Evolutionary conservation across 1,140 invertebrate species (phyloP).

Genomic region (Cydia amplana): DNA sequence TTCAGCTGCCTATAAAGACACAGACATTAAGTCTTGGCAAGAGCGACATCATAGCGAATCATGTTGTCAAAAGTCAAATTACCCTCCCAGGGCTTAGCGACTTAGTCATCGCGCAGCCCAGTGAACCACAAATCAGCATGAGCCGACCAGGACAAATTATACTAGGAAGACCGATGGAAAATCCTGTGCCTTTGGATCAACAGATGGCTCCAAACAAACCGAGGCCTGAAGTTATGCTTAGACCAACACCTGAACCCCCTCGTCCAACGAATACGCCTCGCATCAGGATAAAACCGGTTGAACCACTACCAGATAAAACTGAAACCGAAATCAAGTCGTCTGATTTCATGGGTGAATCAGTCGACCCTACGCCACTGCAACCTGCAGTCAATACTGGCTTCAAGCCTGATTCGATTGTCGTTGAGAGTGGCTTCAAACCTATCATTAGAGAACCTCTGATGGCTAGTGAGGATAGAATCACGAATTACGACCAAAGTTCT

Average conservation of each 20-base stretch:
- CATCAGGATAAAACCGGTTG: slow-evolving; percentile 41
- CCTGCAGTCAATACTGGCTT: slow-evolving; percentile 87
- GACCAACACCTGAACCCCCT: slow-evolving; percentile 41
- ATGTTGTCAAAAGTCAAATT: slow-evolving; percentile 76
- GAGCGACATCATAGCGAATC: slow-evolving; percentile 74
- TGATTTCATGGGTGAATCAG: slow-evolving; percentile 76
- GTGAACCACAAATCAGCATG: slow-evolving; percentile 54
- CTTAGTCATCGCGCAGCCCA: slow-evolving; percentile 56
- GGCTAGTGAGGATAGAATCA: slow-evolving; percentile 78
- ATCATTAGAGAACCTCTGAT: slow-evolving; percentile 83
- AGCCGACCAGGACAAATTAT: slow-evolving; percentile 75
- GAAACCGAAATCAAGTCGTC: slow-evolving; percentile 71
- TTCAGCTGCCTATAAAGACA: slow-evolving; percentile 49
- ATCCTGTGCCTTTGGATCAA: slow-evolving; percentile 72
- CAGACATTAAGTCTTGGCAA: slow-evolving; percentile 74
- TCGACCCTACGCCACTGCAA: slow-evolving; percentile 57
- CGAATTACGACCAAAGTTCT: slow-evolving; percentile 65
- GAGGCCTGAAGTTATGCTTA: slow-evolving; percentile 42
- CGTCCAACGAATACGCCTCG: slow-evolving; percentile 46
- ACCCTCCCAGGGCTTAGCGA: slow-evolving; percentile 59
- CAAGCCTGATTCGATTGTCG: slow-evolving; percentile 87
- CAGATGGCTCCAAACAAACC: slow-evolving; percentile 69
- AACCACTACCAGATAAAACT: slow-evolving; percentile 42
- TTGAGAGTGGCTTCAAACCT: slow-evolving; percentile 91
- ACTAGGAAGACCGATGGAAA: slow-evolving; percentile 76